Base-by-base conservation (phyloP, 23 tunicate species). In the Trididemnum nubilum region DNA sequence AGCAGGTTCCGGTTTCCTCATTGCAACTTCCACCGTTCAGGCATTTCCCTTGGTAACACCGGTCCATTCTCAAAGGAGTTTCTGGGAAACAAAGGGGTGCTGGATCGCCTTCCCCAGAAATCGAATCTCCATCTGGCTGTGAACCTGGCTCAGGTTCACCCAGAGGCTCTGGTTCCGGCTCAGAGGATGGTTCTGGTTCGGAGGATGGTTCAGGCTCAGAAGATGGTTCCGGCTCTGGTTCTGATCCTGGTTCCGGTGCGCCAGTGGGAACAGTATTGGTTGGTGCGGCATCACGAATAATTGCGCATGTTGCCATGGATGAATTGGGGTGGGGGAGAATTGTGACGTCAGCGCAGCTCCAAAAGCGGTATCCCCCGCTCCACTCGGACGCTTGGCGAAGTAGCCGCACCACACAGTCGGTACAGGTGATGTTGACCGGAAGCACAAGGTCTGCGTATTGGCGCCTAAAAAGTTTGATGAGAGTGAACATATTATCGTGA, bases 301-400 rank as follows among this genome's bases (percentile, higher is more conserved):
- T 22, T 1, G 87, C 81, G 58, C 90, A 85, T 0, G 34, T 28
- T 12, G 76, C 84, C 34, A 49, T 38, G 51, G 54, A 3, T 21
- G 84, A 23, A 33, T 78, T 35, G 27, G 83, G 90, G 69, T 85
- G 86, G 24, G 75, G 74, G 18, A 90, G 50, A 33, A 90, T 90
- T 30, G 72, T 90, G 33, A 91, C 90, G 58, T 91, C 97, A 66
- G 89, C 90, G 79, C 97, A 91, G 51, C 97, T 91, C 97, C 97
- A 91, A 54, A 91, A 91, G 29, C 81, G 65, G 69, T 91, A 91
- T 27, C 80, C 81, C 0, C 52, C 19, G 25, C 83, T 36, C 97
- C 97, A 91, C 60, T 91, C 97, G 3, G 91, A 89, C 18, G 97
- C 97, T 66, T 91, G 97, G 18, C 90, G 83, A 1, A 86, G 71